A percentile compares a stretch with the other conserved stretches of the same genome.
phyloP scores from a whole-genome alignment of 2,113 vertebrate genomes.

The Ophthalmolycus amberensis region DNA sequence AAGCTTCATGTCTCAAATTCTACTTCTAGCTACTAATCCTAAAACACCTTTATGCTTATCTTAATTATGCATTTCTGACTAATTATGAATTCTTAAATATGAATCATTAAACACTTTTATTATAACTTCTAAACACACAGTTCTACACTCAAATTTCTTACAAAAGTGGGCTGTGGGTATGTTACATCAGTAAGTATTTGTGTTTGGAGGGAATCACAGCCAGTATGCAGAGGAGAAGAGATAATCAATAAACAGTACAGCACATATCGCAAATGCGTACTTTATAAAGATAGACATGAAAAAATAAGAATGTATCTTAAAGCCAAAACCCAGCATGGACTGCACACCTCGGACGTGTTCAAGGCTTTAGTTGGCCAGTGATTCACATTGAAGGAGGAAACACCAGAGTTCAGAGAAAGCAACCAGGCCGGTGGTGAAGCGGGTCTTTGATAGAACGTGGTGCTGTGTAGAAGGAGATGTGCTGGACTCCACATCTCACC shows the following conservation, averaged over 20 bases:
- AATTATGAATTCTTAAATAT: no score
- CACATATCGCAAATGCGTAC: background rate
- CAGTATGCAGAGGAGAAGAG: background rate
- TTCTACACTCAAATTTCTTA: no score
- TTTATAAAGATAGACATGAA: background rate
- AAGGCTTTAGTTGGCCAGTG: background rate
- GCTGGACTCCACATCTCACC: background rate
- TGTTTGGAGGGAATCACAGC: background rate
- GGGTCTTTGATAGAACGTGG: background rate
- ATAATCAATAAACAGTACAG: no score
- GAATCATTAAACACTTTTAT: no score
- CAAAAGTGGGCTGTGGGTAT: background rate
- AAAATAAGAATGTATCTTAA: background rate
- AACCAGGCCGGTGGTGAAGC: background rate
- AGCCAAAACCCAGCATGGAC: conserved; percentile 8
- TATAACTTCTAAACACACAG: no score
- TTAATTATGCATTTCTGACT: no score
- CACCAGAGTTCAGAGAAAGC: conserved; percentile 35
- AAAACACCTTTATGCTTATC: no score
- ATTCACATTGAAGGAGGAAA: background rate
- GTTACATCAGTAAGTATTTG: background rate
- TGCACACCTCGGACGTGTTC: background rate
- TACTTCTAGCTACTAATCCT: no score
- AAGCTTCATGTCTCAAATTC: no score
- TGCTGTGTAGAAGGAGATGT: background rate